Base-by-base conservation (phyloP, 2,797 vertebrate genomes). In the Typhlichthys subterraneus region DNA sequence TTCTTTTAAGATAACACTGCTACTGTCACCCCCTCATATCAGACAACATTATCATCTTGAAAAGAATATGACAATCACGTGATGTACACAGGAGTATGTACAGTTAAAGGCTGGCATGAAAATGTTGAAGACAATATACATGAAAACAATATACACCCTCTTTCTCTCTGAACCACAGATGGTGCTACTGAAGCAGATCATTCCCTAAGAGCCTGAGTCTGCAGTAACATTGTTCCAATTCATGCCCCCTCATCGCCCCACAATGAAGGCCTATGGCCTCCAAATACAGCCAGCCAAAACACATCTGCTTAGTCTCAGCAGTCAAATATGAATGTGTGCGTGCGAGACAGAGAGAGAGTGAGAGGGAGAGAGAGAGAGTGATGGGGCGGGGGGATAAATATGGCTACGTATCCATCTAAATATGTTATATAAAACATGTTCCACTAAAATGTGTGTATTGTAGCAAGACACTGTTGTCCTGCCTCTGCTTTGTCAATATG, bases 181-280 rank as follows among this genome's bases (percentile, higher is more conserved):
- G 10, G 14, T 4, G 13, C 42, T 5, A 4, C 14, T 42, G 33
- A 56, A 56, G 3, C 3, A 15, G 33, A 56, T 14, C 10, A 42
- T 33, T 42, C 19, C n/a, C 19, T 23, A 2, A 23, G 23, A 3
- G 23, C 33, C 55, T 57, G 29, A 38, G 31, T 31, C 14, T 15
- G 10, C 17, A 45, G 31, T 57, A 33, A 57, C 38, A 57, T 17
- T 57, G 38, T 57, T 57, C 55, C 15, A 12, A 8, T 45, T 57
- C 13, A 5, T 9, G 11, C 38, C 14, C 33, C 29, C n/a, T 13
- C 12, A 23, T n/a, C 11, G 9, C 15, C 12, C 29, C 53, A 55
- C 29, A 29, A 13, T 31, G 4, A 49, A 2, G 53, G 4, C 29
- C 53, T 33, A 49, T 1, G 53, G 4, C 53, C 53, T 33, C 29